Evolutionary conservation across 1,140 invertebrate genomes (phyloP), one percentile per base, ranked within the genome.

Genomic region (Caenorhabditis tropicalis): DNA sequence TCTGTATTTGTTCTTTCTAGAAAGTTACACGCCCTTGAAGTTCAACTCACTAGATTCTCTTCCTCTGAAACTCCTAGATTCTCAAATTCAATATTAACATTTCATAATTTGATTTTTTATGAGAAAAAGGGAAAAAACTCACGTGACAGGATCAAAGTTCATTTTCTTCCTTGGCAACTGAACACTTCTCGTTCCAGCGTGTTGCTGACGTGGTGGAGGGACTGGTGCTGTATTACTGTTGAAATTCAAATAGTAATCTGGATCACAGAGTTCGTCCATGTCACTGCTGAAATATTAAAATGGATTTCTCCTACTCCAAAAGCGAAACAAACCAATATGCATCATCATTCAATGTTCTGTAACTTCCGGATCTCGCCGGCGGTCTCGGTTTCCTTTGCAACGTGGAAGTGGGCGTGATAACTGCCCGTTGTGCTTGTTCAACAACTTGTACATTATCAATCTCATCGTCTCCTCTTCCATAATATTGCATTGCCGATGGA

Each of bases 241-340:
- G 81, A 88, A 89, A 24, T 88, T 88, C 24, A 91, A 56, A 60
- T 91, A 91, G 79, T 86, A 91, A 9, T 91, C 88, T 4, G 90
- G 89, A 82, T 91, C 90, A 36, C 87, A 90, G 12, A 91, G 82
- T 27, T 88, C 89, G 80, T 91, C 90, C 90, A 91, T 91, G 56
- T 90, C 90, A 79, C 84, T 88, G 83, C 86, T 87, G 49, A 53
- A 83, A 83, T 9, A 21, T 16, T 29, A 27, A 3, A 60, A 49
- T 80, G 27, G n/a, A 56, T 56, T 56, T 56, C 53, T 56, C 53
- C n/a, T n/a, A n/a, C n/a, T n/a, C n/a, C n/a, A n/a, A n/a, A n/a
- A n/a, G n/a, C n/a, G n/a, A n/a, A n/a, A n/a, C n/a, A n/a, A n/a
- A 65, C 56, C 53, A 82, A 48, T 86, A 36, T 80, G 86, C 82